Evolutionary conservation across 53 echinoderm and acorn worm species (phyloP).

Genomic region (Antedon mediterranea): DNA sequence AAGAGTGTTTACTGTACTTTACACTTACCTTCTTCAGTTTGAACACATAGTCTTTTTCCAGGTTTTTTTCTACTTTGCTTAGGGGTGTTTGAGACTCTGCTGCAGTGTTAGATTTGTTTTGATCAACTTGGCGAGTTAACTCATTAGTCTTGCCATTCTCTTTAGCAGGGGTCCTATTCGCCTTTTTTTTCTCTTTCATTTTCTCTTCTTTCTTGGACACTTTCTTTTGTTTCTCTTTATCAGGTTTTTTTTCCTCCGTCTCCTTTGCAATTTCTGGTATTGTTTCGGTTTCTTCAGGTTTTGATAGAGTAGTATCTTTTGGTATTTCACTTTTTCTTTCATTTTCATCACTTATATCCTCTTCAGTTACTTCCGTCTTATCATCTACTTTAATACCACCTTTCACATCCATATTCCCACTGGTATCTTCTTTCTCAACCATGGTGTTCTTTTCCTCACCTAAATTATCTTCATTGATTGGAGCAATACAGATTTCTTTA

Average conservation of each 20-base stretch:
- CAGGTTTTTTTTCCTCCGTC: not conserved
- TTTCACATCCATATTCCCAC: not conserved
- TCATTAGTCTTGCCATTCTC: not conserved
- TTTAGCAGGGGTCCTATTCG: not conserved
- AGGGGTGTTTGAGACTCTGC: not conserved
- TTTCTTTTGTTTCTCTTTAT: slow-evolving; percentile 1
- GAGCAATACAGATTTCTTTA: no score
- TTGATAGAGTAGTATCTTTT: slow-evolving; percentile 11
- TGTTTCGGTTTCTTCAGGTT: slow-evolving; percentile 2
- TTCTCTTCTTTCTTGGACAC: slow-evolving; percentile 4
- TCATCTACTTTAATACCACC: not conserved
- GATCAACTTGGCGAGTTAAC: not conserved
- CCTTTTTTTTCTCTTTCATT: slow-evolving; percentile 7
- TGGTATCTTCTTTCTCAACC: not conserved
- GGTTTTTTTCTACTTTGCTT: slow-evolving; percentile 7
- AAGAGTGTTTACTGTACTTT: not conserved
- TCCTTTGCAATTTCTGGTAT: not conserved
- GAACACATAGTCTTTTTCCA: slow-evolving; percentile 58
- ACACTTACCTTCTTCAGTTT: slow-evolving; percentile 52
- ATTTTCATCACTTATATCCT: not conserved
- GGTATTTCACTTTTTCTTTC: slow-evolving; percentile 1
- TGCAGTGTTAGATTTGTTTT: not conserved
- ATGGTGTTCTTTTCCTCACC: not conserved
- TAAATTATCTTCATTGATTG: not conserved
- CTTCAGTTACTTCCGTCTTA: not conserved